Percentiles rank a stretch among this genome's conserved stretches.
phyloP scores from a whole-genome alignment of 1,140 invertebrate genomes.

The Calephelis nemesis region DNA sequence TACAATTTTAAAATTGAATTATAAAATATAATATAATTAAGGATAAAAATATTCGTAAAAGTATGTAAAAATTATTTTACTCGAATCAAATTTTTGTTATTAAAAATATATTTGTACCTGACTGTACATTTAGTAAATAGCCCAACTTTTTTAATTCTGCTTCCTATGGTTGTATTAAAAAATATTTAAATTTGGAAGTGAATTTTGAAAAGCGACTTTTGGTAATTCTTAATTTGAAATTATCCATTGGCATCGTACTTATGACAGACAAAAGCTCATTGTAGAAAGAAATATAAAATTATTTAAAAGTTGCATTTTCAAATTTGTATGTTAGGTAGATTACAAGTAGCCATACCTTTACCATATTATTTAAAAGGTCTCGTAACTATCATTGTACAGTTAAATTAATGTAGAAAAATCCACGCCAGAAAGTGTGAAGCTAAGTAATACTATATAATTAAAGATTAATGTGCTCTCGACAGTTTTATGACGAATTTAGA shows the following conservation, averaged over 20 bases:
- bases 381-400: constrained; percentile 76
- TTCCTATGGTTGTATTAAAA: not conserved
- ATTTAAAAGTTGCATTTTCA: constrained; percentile 19
- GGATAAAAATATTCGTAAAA: no score
- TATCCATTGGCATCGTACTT: constrained; percentile 46
- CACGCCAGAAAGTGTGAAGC: constrained; percentile 67
- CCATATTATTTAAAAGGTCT: constrained; percentile 57
- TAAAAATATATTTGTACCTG: not conserved
- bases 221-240: not conserved
- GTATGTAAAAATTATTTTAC: no score
- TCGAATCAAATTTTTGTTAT: not conserved
- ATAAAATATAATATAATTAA: no score
- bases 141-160: not conserved
- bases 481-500: constrained; percentile 78
- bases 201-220: constrained; percentile 1
- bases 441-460: constrained; percentile 75
- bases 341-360: constrained; percentile 23
- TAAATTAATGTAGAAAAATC: constrained; percentile 74
- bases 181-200: not conserved
- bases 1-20: no score
- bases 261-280: constrained; percentile 7
- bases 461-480: constrained; percentile 75
- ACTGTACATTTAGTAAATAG: not conserved
- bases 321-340: constrained; percentile 34
- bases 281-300: not conserved